Conservation (phyloP, 1,140 invertebrate genomes). For the Leptinotarsa lineolata region DNA sequence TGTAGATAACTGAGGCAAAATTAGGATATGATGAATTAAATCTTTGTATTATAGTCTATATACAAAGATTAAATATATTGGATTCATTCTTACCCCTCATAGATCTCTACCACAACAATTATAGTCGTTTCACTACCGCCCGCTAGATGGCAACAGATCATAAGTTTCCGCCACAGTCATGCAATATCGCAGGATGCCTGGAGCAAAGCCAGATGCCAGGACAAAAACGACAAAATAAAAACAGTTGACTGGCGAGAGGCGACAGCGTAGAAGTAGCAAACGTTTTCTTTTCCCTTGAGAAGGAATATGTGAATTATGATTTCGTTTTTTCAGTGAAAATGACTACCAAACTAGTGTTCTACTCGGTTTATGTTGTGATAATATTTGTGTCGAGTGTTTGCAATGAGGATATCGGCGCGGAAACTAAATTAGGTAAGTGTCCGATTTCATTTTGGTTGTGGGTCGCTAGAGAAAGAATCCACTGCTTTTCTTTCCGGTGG, state of each 20-base stretch:
- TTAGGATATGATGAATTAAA: too few species aligned
- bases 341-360: slow-evolving; percentile 16
- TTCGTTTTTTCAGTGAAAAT: slow-evolving; percentile 13
- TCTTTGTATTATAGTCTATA: too few species aligned
- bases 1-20: too few species aligned
- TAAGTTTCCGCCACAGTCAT: too few species aligned
- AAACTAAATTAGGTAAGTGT: slow-evolving; percentile 21
- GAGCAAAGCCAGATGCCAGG: slow-evolving; percentile 4
- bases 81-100: too few species aligned
- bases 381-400: slow-evolving; percentile 22
- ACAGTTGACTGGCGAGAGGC: slow-evolving; percentile 22
- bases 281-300: background rate
- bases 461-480: background rate
- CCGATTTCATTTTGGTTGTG: slow-evolving; percentile 4
- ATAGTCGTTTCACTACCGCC: background rate
- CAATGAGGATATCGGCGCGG: slow-evolving; percentile 19
- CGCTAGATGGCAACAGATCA: background rate
- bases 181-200: background rate
- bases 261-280: slow-evolving; percentile 1
- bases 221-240: slow-evolving; percentile 22
- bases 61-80: too few species aligned
- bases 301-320: slow-evolving; percentile 24
- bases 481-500: background rate
- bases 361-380: slow-evolving; percentile 4
- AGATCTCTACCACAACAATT: too few species aligned